Evolutionary conservation across 2,113 vertebrate genomes (phyloP).

Genomic region (Heterotilapia buettikoferi): DNA sequence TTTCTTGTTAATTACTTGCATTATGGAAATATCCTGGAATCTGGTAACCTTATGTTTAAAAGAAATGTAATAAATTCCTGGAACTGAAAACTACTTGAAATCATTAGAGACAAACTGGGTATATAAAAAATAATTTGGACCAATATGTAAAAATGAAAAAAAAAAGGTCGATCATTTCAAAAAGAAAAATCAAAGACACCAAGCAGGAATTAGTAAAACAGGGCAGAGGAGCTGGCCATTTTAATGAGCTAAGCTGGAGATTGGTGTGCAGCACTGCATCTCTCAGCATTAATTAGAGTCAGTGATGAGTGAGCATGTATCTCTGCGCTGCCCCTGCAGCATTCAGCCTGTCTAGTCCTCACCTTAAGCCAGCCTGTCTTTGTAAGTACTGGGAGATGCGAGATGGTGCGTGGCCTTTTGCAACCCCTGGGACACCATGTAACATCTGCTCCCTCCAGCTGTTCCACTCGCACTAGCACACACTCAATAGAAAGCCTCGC

Average conservation of each 20-base stretch:
- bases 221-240: background rate
- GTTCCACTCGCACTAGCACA: background rate
- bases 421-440: background rate
- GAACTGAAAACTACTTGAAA: background rate
- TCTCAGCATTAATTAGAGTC: conserved; percentile 15
- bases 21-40: background rate
- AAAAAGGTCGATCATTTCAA: background rate
- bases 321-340: background rate
- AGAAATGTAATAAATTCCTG: background rate
- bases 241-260: background rate
- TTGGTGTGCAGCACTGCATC: background rate
- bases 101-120: background rate
- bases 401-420: background rate
- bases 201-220: background rate
- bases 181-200: background rate
- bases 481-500: background rate
- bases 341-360: background rate
- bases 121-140: background rate
- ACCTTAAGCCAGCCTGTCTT: background rate
- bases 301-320: background rate
- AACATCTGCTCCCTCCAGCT: conserved; percentile 47
- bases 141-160: background rate
- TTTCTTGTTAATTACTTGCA: background rate
- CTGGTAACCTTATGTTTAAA: background rate
- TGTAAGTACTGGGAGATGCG: background rate